Conservation (phyloP, 1,140 invertebrate genomes). For the Drosophila quadrilineata region DNA sequence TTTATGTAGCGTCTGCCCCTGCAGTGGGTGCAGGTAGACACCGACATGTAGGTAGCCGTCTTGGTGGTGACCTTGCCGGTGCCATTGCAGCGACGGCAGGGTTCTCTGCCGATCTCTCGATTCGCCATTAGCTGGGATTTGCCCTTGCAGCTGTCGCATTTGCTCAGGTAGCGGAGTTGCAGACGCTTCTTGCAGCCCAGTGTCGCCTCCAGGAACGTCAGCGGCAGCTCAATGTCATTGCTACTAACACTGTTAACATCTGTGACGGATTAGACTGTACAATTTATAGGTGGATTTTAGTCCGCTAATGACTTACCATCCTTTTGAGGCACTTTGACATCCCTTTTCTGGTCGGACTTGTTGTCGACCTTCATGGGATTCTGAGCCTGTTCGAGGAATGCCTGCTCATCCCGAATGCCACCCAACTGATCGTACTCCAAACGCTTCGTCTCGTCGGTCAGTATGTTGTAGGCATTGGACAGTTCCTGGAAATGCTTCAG, state of each 20-base stretch:
- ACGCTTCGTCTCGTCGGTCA: slow-evolving; percentile 90
- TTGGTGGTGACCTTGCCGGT: slow-evolving; percentile 54
- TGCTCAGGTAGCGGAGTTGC: slow-evolving; percentile 54
- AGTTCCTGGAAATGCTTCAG: slow-evolving; percentile 93
- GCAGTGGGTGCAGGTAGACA: slow-evolving; percentile 52
- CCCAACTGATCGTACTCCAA: slow-evolving; percentile 86
- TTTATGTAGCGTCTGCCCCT: slow-evolving; percentile 67
- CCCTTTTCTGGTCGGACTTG: background rate
- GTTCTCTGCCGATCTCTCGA: slow-evolving; percentile 55
- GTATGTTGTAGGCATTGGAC: slow-evolving; percentile 92
- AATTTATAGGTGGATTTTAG: background rate
- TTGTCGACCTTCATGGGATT: slow-evolving; percentile 49
- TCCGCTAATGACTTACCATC: background rate
- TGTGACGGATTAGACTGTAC: too few species aligned
- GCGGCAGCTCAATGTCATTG: slow-evolving; percentile 40
- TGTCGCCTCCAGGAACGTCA: slow-evolving; percentile 61
- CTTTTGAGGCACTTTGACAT: background rate
- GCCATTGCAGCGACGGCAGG: slow-evolving; percentile 72
- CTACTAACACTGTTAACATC: slow-evolving; percentile 40
- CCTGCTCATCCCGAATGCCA: slow-evolving; percentile 55
- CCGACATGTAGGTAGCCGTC: slow-evolving; percentile 50
- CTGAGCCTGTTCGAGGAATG: slow-evolving; percentile 58
- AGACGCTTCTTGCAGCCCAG: slow-evolving; percentile 68
- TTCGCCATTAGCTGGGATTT: slow-evolving; percentile 61
- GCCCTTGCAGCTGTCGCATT: slow-evolving; percentile 67